Evolutionary conservation across 2,113 vertebrate genomes (phyloP), one percentile per base, ranked within the genome.

Genomic region (Sylvietta virens): DNA sequence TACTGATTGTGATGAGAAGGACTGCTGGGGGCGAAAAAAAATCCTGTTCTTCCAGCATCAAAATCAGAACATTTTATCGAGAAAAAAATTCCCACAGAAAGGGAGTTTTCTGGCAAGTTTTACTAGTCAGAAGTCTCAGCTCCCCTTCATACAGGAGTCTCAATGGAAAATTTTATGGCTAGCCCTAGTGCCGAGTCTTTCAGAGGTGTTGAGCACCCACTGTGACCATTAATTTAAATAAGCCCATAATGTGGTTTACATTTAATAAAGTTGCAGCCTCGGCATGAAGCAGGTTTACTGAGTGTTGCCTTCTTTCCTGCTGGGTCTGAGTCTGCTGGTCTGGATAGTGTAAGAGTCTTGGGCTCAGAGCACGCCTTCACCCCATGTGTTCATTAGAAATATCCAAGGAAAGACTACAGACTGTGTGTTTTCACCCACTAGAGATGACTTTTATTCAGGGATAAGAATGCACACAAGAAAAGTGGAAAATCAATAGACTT

Each of bases 171-270:
- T 91, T 94, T 95, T 96, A 97, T 81, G 48, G 71, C 85, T 66
- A 51, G 20, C 40, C 47, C 44, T 60, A 44, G 60, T 27, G 47
- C 85, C 94, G 79, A 93, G 71, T 93, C 94, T 93, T 96, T 97
- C 95, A 96, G 93, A 95, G 95, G 95, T 97, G 95, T 94, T 95
- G 93, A 96, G 81, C 90, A 86, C 95, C 92, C 71, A 94, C 95
- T 95, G 95, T 95, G 94, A 94, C 82, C 92, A 88, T 96, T 97
- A 96, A 96, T 92, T 95, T 97, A 96, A 97, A 97, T 94, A 96
- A 96, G 88, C 94, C 64, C 76, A 56, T 96, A 96, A 97, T 96
- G 92, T 93, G 92, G 90, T 96, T 97, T 91, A 95, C 84, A 40
- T 97, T 96, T 97, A 97, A 96, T 96, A 95, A 97, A 97, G 94